phyloP scores from a whole-genome alignment of 1,140 invertebrate genomes.

The Ylistrum balloti region DNA sequence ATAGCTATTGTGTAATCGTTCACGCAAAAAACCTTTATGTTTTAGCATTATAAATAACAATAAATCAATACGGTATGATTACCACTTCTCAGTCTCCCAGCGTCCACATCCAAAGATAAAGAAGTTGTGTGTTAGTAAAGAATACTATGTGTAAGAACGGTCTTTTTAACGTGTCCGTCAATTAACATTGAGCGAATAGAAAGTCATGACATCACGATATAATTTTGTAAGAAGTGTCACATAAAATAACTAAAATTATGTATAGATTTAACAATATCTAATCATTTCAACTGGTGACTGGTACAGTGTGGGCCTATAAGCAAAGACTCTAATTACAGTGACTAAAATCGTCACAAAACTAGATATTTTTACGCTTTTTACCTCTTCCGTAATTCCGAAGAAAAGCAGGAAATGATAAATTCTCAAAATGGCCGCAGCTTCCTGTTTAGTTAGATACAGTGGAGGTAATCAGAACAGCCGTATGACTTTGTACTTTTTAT shows the following conservation, averaged over 20 bases:
- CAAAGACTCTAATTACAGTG: neutral
- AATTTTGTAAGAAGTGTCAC: constrained; percentile 39
- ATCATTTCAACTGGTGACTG: neutral
- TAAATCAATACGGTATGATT: neutral
- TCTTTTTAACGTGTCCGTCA: neutral
- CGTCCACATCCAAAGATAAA: neutral
- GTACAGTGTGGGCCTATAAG: neutral
- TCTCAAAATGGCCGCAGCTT: constrained; percentile 45
- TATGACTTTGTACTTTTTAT: neutral
- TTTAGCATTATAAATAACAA: neutral
- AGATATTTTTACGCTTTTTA: neutral
- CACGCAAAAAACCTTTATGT: neutral
- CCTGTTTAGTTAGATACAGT: constrained; percentile 21
- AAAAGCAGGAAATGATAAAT: constrained; percentile 45
- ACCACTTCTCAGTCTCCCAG: neutral
- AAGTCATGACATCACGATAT: constrained; percentile 24
- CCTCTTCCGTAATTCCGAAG: constrained; percentile 10
- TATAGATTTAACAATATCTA: neutral
- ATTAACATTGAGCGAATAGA: neutral
- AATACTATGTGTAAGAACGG: neutral
- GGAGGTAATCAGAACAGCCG: constrained; percentile 43
- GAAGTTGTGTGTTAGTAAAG: neutral
- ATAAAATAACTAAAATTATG: neutral
- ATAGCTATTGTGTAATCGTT: constrained; percentile 26
- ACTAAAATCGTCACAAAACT: neutral